Evolutionary conservation across 1,140 invertebrate species (phyloP), one percentile per base, ranked within the genome.

Genomic region (Eumeta japonica): DNA sequence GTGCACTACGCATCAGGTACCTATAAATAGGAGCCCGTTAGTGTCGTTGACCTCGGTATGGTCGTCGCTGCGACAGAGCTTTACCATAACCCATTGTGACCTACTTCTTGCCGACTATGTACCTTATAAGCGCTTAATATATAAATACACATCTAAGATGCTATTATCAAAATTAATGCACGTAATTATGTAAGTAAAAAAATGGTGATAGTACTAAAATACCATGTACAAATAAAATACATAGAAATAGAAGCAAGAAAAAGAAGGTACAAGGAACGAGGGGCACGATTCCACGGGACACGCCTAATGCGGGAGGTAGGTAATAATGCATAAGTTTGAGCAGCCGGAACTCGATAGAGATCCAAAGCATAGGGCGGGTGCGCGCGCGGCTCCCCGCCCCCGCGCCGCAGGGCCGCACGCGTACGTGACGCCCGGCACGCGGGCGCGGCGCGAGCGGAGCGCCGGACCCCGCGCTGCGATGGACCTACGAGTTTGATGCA

Each of bases 1-100:
- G 68, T 68, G 65, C 65, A 65, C 58, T 62, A 62, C 62, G 57
- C 52, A 51, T 55, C 68, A 73, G 68, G 68, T 73, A 73, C n/a
- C n/a, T n/a, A n/a, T 70, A 70, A 73, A 73, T 73, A 73, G 68
- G 57, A 55, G 58, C 55, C 68, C 68, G 65, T 68, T 73, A 70
- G 64, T 70, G 68, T 70, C 68, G 65, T 66, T 62, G 68, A 73
- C 68, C 68, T 65, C 54, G 46, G 48, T 24, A 5, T n/a, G 5
- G 39, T 51, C 53, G 53, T 58, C 59, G 45, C 51, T 48, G 48
- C 39, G 46, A 48, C 54, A 46, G 46, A 39, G 36, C 43, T 50
- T 33, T 35, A 24, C 20, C 20, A 24, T 24, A 24, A 24, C n/a
- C 41, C 47, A 41, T 46, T 53, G 37, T 61, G 61, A 58, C 50